These are phyloP conservation scores for Agrilus cyanescens DNA, from an alignment of 2,888 invertebrate species.

Conservation along the genomic window DNA sequence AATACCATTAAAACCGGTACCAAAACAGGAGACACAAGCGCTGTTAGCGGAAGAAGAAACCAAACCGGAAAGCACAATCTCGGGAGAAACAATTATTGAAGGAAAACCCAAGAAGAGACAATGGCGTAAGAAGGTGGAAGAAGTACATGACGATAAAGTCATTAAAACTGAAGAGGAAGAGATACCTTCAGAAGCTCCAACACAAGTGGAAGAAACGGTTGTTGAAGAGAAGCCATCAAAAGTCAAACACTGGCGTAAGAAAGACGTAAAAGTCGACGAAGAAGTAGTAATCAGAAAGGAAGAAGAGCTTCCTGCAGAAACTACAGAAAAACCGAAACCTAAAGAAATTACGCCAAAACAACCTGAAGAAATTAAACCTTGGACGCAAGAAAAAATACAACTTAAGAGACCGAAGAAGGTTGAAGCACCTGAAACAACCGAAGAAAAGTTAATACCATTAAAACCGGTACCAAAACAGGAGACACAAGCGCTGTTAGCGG, in stretches of 20 bases:
- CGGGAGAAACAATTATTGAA: conserved; percentile 4
- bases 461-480: conserved; percentile 21
- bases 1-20: not conserved
- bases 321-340: too few species aligned
- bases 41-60: conserved; percentile 16
- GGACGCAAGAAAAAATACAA: not conserved
- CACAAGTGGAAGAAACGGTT: conserved; percentile 13
- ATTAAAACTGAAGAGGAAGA: conserved; percentile 1
- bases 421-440: conserved; percentile 3
- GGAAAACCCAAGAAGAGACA: conserved; percentile 7
- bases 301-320: conserved; percentile 21
- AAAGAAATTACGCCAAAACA: too few species aligned
- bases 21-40: too few species aligned
- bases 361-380: conserved; percentile 24
- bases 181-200: not conserved
- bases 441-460: conserved; percentile 1
- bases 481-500: conserved; percentile 17
- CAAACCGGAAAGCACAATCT: conserved; percentile 13
- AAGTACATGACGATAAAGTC: conserved; percentile 7
- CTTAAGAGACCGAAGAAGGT: conserved; percentile 1
- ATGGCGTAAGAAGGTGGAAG: conserved; percentile 7
- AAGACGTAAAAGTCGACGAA: conserved; percentile 6
- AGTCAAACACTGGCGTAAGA: conserved; percentile 1
- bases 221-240: conserved; percentile 12
- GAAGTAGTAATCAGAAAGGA: conserved; percentile 6